Conservation (phyloP, 2,113 vertebrate species). For the Turdus rufiventris region DNA sequence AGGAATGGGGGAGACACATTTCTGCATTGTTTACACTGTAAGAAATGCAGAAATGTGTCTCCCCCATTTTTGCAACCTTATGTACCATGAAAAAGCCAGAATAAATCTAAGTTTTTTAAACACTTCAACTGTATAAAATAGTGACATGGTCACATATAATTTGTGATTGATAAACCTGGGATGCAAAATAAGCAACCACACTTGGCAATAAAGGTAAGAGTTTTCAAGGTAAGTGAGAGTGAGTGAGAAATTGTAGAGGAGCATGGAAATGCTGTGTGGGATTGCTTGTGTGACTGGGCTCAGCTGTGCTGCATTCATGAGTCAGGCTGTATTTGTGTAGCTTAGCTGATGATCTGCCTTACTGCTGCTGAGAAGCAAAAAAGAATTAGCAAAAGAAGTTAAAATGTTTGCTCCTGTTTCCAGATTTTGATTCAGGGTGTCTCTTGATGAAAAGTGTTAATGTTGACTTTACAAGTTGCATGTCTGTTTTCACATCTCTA, state of each 20-base stretch:
- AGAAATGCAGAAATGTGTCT: background rate
- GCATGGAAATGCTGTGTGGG: background rate
- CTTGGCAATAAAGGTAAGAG: background rate
- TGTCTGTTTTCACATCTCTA: background rate
- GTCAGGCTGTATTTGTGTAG: background rate
- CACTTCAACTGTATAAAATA: background rate
- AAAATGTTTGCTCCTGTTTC: background rate
- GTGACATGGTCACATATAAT: background rate
- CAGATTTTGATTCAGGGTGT: background rate
- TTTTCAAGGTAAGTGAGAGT: background rate
- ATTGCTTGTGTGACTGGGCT: background rate
- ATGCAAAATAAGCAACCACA: background rate
- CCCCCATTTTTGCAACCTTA: rapidly evolving
- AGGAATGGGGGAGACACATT: too few species aligned
- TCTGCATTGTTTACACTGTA: too few species aligned
- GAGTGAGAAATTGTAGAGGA: background rate
- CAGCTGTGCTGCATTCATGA: background rate
- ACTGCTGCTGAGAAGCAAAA: background rate
- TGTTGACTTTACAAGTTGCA: background rate
- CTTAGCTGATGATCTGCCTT: background rate
- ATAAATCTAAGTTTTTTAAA: background rate
- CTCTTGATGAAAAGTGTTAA: background rate
- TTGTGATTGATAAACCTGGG: background rate
- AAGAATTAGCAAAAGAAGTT: background rate
- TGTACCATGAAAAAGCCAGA: background rate